Percentiles rank a stretch among this genome's conserved stretches.
Conservation (phyloP, 2,113 vertebrate species). For the Pao palembangensis region DNA sequence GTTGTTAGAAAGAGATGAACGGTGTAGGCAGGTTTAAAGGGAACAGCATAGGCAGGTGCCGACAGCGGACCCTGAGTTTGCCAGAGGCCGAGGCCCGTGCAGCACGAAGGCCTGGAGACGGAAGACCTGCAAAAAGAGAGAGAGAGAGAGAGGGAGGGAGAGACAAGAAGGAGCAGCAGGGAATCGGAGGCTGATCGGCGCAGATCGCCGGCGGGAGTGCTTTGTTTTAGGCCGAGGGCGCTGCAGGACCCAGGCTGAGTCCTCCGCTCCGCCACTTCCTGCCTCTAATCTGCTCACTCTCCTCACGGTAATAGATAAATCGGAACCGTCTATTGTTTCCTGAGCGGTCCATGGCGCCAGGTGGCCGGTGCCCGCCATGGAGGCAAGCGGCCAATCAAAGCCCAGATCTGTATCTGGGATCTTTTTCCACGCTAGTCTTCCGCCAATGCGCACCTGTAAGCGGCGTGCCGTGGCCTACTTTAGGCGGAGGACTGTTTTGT, state of each 20-base stretch:
- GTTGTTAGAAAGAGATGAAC: too few relatives aligned
- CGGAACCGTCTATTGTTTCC: slow-evolving; percentile 25
- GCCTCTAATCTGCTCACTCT: slow-evolving; percentile 37
- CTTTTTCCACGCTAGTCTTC: slow-evolving; percentile 21
- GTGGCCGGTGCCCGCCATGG: slow-evolving; percentile 24
- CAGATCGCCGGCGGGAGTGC: slow-evolving; percentile 32
- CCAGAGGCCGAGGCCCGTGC: too few relatives aligned
- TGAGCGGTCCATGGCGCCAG: background rate
- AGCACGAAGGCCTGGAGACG: too few relatives aligned
- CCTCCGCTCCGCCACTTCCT: slow-evolving; percentile 28
- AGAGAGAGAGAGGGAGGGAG: too few relatives aligned
- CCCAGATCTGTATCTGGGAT: slow-evolving; percentile 19
- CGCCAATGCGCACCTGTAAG: too few relatives aligned
- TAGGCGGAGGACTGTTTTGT: slow-evolving; percentile 27
- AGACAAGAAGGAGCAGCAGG: slow-evolving; percentile 11
- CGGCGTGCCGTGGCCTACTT: slow-evolving; percentile 6
- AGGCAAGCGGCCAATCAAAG: slow-evolving; percentile 15
- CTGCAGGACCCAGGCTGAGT: slow-evolving; percentile 30
- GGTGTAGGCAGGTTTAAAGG: too few relatives aligned
- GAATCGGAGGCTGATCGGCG: slow-evolving; percentile 33
- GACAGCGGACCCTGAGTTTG: too few relatives aligned
- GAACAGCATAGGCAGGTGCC: too few relatives aligned
- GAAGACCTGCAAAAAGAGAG: too few relatives aligned
- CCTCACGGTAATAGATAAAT: slow-evolving; percentile 46
- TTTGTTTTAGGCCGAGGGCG: slow-evolving; percentile 41